Evolutionary conservation across 2,888 invertebrate species (phyloP), one percentile per base, ranked within the genome.

Genomic region (Disparrhopalites patrizii): DNA sequence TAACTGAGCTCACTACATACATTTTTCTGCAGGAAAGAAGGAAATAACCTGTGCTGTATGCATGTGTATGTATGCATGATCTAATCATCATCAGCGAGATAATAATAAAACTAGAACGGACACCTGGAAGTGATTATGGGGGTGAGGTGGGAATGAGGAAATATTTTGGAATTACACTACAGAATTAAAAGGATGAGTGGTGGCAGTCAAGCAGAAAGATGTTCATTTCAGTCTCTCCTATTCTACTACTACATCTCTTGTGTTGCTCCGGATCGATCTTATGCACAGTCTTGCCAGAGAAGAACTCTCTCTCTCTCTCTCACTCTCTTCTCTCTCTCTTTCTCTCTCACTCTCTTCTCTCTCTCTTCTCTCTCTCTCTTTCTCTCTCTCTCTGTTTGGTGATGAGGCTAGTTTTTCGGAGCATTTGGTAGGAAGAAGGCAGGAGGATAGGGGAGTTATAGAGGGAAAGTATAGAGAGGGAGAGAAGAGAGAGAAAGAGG

Each of bases 191-290:
- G n/a, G 47, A 47, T 23, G 47, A 3, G 47, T 47, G 20, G 47
- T 47, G 20, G 47, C 20, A 47, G 47, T 23, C 20, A 47, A 47
- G 23, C 47, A 47, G 47, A 47, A 47, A 47, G 47, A 23, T 47
- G 47, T 47, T 47, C 47, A 47, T 25, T 47, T 47, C 20, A 47
- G 3, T 47, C 15, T 7, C 8, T 36, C 36, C 15, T 36, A 10
- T 15, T 36, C n/a, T n/a, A n/a, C n/a, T n/a, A n/a, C n/a, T n/a
- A n/a, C n/a, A n/a, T n/a, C n/a, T n/a, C n/a, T n/a, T n/a, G n/a
- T n/a, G n/a, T n/a, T n/a, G n/a, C 36, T 15, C 15, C 25, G 47
- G 47, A 47, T 47, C 47, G 47, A 47, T 47, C 47, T 47, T n/a
- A n/a, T n/a, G n/a, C n/a, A n/a, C 23, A 23, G 18, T 20, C 7